Evolutionary conservation across 2,888 invertebrate genomes (phyloP).

Genomic region (Ceraclea dissimilis): DNA sequence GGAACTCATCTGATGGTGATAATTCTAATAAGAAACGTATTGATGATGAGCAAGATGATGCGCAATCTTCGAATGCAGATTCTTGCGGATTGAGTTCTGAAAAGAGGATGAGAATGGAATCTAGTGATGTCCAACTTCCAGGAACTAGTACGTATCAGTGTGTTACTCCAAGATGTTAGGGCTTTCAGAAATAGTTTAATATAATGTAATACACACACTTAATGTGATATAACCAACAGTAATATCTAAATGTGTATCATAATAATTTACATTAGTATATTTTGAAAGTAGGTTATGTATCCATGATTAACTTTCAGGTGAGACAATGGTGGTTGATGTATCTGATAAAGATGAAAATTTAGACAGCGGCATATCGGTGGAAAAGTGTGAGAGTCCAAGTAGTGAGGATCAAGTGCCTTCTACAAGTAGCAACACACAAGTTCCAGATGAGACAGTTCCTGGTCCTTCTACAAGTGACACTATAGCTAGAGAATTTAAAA

Average conservation of each 20-base stretch:
- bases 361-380: slow-evolving; percentile 43
- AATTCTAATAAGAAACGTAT: slow-evolving; percentile 5
- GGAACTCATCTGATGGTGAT: slow-evolving; percentile 10
- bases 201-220: no score
- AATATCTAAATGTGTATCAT: no score
- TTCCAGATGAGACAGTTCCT: not conserved
- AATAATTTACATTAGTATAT: no score
- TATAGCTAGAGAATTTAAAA: not conserved
- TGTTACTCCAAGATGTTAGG: not conserved
- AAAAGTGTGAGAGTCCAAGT: slow-evolving; percentile 44
- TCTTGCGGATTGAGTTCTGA: slow-evolving; percentile 14
- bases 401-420: slow-evolving; percentile 34
- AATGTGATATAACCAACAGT: no score
- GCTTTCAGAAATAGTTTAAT: not conserved
- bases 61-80: slow-evolving; percentile 1
- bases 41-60: not conserved
- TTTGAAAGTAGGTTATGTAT: no score
- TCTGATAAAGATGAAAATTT: slow-evolving; percentile 36
- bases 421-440: slow-evolving; percentile 1
- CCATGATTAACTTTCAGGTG: not conserved
- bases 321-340: not conserved
- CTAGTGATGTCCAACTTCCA: not conserved
- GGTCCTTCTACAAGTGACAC: slow-evolving; percentile 8
- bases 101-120: slow-evolving; percentile 15
- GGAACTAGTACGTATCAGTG: not conserved